phyloP scores from a whole-genome alignment of 2,888 invertebrate genomes.

The Machimus atricapillus region DNA sequence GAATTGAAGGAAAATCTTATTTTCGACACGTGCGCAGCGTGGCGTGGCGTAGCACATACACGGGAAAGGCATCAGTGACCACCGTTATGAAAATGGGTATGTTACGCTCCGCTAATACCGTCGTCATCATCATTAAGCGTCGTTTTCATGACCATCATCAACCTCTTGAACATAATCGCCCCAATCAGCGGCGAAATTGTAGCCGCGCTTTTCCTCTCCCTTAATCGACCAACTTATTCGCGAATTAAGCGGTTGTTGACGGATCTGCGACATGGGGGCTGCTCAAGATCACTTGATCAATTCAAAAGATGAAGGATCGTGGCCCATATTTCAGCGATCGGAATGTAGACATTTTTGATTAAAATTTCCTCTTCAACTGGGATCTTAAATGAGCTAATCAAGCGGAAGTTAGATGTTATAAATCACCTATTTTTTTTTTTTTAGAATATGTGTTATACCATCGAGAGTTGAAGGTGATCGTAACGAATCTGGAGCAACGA shows the following conservation, averaged over 20 bases:
- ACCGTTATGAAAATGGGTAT: conserved; percentile 14
- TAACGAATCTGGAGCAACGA: neutral
- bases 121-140: neutral
- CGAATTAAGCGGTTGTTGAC: neutral
- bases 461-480: neutral
- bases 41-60: neutral
- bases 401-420: neutral
- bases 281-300: neutral
- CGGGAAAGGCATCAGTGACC: neutral
- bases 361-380: neutral
- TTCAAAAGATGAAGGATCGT: neutral
- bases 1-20: neutral
- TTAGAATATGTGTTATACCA: neutral
- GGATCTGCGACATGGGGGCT: neutral
- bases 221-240: neutral
- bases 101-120: neutral
- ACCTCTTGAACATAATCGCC: neutral
- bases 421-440: neutral
- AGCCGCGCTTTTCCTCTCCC: neutral
- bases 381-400: neutral
- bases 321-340: neutral
- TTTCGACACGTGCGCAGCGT: neutral
- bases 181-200: neutral
- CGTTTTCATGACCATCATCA: neutral
- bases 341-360: neutral